Evolutionary conservation across 64 coral and sea anemone species (phyloP).

Genomic region (Porites lutea): DNA sequence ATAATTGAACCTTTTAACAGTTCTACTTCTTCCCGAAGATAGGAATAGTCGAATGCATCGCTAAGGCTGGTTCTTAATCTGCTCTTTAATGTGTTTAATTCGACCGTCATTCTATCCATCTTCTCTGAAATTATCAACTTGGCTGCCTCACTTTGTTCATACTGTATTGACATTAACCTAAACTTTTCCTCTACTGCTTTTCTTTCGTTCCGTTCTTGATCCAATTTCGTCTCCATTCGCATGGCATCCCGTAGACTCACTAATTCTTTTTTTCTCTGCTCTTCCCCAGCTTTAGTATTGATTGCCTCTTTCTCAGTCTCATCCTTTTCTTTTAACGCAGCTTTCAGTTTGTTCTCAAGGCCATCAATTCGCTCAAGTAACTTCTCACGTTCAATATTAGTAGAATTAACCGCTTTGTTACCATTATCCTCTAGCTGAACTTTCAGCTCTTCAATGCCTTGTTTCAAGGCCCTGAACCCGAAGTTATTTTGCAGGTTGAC

Average conservation of each 20-base stretch:
- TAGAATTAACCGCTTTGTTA: background rate
- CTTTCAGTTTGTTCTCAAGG: background rate
- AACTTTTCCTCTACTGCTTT: background rate
- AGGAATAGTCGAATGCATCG: background rate
- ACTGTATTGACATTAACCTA: background rate
- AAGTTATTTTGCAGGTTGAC: background rate
- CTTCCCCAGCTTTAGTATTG: background rate
- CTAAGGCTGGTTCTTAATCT: background rate
- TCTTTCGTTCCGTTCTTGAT: background rate
- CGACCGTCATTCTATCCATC: conserved; percentile 2
- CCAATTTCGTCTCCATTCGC: background rate
- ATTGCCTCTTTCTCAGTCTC: background rate
- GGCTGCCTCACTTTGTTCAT: background rate
- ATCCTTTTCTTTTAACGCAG: background rate
- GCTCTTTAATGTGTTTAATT: background rate
- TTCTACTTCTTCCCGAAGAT: background rate
- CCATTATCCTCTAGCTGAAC: background rate
- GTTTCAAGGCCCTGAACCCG: background rate
- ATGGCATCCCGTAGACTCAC: background rate
- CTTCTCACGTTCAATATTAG: background rate
- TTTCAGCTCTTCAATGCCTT: background rate
- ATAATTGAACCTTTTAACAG: background rate
- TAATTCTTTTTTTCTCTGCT: background rate
- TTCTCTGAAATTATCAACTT: background rate
- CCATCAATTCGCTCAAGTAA: background rate